Percentiles rank a stretch among this genome's conserved stretches.
Evolutionary conservation across 2,797 vertebrate genomes (phyloP).

Genomic region (Crocidura indochinensis): DNA sequence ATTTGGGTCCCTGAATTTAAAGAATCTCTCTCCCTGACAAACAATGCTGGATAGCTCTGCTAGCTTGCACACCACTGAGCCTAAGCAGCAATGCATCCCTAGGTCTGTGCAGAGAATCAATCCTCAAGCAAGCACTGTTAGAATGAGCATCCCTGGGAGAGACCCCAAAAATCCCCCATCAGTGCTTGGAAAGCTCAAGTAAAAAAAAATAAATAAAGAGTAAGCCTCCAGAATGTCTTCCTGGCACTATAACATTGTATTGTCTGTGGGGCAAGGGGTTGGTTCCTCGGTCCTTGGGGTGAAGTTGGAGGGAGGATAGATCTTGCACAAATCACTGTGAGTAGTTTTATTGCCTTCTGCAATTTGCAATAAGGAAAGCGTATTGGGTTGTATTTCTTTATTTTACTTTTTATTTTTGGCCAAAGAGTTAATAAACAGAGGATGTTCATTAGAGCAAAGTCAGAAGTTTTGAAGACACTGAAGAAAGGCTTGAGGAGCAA

Average conservation of each 20-base stretch:
- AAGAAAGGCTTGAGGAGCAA: not conserved
- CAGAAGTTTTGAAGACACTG: slow-evolving; percentile 40
- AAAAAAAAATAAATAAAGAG: too few species aligned
- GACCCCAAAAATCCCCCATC: too few species aligned
- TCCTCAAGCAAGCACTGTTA: too few species aligned
- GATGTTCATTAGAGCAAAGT: slow-evolving; percentile 45
- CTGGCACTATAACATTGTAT: not conserved
- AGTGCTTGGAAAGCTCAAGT: too few species aligned
- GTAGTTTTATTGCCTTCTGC: slow-evolving; percentile 22
- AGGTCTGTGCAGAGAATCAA: too few species aligned
- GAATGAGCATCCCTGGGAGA: too few species aligned
- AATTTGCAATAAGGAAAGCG: slow-evolving; percentile 32
- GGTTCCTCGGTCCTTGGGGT: not conserved
- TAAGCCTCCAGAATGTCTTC: not conserved
- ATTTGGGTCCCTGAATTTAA: too few species aligned
- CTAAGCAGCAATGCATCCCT: too few species aligned
- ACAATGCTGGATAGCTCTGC: too few species aligned
- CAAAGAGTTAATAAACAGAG: slow-evolving; percentile 62
- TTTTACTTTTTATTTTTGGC: not conserved
- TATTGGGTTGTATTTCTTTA: not conserved
- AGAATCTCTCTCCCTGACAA: too few species aligned
- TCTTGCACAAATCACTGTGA: not conserved
- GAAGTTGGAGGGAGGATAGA: not conserved
- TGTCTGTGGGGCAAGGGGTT: not conserved
- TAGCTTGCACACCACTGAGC: too few species aligned